Evolutionary conservation across 2,888 invertebrate species (phyloP).

Genomic region (Drosophila ustulata): DNA sequence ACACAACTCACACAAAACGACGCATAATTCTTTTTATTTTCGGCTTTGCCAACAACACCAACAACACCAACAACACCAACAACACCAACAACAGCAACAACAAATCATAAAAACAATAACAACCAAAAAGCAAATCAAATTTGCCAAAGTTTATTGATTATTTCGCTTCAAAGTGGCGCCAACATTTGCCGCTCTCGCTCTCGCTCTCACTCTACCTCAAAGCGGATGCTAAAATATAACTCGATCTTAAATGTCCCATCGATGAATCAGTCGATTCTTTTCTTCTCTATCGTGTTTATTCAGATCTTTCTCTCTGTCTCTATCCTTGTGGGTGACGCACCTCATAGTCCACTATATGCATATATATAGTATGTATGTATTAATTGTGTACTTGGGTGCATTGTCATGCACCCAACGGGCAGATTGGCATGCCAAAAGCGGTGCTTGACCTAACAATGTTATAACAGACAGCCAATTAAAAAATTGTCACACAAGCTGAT

Average conservation of each 20-base stretch:
- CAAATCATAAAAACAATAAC: conserved; percentile 28
- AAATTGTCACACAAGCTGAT: conserved; percentile 61
- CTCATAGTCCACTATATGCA: conserved; percentile 4
- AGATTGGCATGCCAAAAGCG: conserved; percentile 65
- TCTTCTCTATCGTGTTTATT: background rate
- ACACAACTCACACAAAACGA: conserved; percentile 12
- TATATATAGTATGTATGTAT: background rate
- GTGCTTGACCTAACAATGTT: conserved; percentile 77
- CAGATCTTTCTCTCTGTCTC: background rate
- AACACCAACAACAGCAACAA: conserved; percentile 28
- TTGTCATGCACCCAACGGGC: conserved; percentile 49
- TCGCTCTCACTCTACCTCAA: conserved; percentile 57
- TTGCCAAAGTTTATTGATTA: conserved; percentile 70
- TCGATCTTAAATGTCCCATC: conserved; percentile 41
- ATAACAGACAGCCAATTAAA: conserved; percentile 62
- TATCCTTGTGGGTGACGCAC: conserved; percentile 42
- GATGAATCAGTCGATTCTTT: conserved; percentile 49
- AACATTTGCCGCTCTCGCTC: conserved; percentile 64
- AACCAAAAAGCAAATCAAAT: conserved; percentile 46
- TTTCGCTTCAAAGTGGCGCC: conserved; percentile 76
- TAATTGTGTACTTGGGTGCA: conserved; percentile 32
- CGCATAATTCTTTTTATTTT: conserved; percentile 57
- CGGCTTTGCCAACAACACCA: conserved; percentile 46
- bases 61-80: conserved; percentile 27
- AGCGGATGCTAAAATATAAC: conserved; percentile 66